These are phyloP conservation scores for Frankliniella intonsa DNA, from an alignment of 2,888 invertebrate species.

Conservation along the genomic window DNA sequence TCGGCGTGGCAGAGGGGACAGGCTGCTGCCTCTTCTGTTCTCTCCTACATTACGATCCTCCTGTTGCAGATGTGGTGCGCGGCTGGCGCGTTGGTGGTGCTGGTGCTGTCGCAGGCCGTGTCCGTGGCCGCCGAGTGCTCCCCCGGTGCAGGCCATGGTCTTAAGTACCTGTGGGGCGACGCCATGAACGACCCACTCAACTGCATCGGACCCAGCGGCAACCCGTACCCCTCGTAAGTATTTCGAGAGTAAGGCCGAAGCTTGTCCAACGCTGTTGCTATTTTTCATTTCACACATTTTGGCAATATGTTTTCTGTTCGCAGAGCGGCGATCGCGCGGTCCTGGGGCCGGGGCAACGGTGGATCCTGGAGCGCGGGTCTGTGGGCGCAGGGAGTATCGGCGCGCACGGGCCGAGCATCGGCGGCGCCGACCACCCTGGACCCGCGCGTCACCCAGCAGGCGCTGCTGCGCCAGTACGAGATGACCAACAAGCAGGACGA, in stretches of 20 bases:
- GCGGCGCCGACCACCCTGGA: constrained; percentile 58
- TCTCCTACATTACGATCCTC: not conserved
- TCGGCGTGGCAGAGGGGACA: too few species aligned
- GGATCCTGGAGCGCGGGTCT: constrained; percentile 56
- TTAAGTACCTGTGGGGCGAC: constrained; percentile 86
- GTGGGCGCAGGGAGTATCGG: constrained; percentile 56
- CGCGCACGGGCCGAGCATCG: constrained; percentile 62
- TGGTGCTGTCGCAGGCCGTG: not conserved
- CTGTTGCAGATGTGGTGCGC: not conserved
- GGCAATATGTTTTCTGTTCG: not conserved
- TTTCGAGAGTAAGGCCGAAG: too few species aligned
- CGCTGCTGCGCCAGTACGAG: constrained; percentile 59
- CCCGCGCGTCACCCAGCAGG: constrained; percentile 68
- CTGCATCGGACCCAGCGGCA: constrained; percentile 77
- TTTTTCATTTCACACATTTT: not conserved
- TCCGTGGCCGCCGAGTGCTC: not conserved
- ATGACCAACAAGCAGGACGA: constrained; percentile 53
- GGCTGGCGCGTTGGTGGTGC: not conserved
- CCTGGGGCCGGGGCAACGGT: constrained; percentile 39
- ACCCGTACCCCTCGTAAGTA: constrained; percentile 77
- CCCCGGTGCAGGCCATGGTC: constrained; percentile 38
- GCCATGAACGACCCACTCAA: constrained; percentile 71
- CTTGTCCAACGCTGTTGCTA: not conserved
- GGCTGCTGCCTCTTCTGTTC: too few species aligned
- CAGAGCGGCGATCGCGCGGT: constrained; percentile 72